Conservation (phyloP, 1,140 invertebrate genomes). For the Lethocerus indicus region DNA sequence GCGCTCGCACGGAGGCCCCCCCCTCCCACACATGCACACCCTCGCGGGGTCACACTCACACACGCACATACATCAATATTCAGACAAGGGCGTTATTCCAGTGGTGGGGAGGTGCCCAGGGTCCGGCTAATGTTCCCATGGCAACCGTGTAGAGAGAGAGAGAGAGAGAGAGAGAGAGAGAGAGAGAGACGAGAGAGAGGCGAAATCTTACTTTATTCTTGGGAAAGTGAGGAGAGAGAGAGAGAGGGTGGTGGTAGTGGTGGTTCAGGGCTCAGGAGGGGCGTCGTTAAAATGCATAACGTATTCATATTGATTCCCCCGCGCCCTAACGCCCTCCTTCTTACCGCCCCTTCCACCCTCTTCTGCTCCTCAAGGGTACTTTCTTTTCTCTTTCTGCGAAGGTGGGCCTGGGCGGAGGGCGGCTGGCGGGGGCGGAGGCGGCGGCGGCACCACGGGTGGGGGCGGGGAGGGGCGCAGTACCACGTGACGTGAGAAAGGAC, state of each 20-base stretch:
- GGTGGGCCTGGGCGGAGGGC: too few species aligned
- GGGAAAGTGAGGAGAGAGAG: too few species aligned
- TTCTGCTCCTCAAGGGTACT: background rate
- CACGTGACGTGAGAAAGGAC: too few species aligned
- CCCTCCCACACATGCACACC: too few species aligned
- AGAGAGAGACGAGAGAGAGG: background rate
- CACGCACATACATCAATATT: slow-evolving; percentile 16
- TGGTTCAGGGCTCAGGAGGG: background rate
- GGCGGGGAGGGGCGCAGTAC: background rate
- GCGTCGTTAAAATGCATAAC: slow-evolving; percentile 17
- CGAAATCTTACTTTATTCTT: slow-evolving; percentile 10
- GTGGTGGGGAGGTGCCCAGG: too few species aligned
- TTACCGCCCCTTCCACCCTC: background rate
- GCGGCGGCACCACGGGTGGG: background rate
- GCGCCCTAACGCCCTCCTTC: slow-evolving; percentile 1
- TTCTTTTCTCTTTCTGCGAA: too few species aligned
- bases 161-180: slow-evolving; percentile 8
- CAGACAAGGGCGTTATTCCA: slow-evolving; percentile 8
- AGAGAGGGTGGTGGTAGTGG: too few species aligned
- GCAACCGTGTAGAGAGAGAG: slow-evolving; percentile 6
- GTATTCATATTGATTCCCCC: slow-evolving; percentile 15
- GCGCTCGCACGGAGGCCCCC: too few species aligned
- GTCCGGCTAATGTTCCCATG: slow-evolving; percentile 13
- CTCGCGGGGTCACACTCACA: too few species aligned
- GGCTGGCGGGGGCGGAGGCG: background rate